Percentiles rank a stretch among this genome's conserved stretches.
Evolutionary conservation across 2,888 invertebrate genomes (phyloP).

Genomic region (Drymonia ruficornis): DNA sequence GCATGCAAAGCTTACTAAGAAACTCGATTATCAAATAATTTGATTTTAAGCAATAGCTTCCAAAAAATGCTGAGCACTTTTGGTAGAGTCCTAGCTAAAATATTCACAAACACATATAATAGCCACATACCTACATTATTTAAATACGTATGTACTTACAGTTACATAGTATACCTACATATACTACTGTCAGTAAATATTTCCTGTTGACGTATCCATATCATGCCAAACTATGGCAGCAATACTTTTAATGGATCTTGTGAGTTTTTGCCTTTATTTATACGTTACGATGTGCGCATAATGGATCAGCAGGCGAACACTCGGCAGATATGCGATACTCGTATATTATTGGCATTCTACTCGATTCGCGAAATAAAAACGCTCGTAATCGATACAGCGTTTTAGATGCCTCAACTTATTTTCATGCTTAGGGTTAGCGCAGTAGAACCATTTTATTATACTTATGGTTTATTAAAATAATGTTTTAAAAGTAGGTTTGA

Average conservation of each 20-base stretch:
- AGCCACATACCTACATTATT: too few relatives aligned
- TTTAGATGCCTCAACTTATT: neutral
- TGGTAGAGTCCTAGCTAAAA: too few relatives aligned
- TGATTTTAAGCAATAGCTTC: too few relatives aligned
- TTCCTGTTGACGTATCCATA: slow-evolving; percentile 53
- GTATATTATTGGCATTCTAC: slow-evolving; percentile 45
- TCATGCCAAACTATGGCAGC: slow-evolving; percentile 56
- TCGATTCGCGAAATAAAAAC: slow-evolving; percentile 30
- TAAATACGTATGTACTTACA: too few relatives aligned
- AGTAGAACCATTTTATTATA: neutral
- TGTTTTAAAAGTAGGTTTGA: too few relatives aligned
- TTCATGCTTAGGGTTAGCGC: neutral
- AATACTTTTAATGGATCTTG: slow-evolving; percentile 83
- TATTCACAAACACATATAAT: too few relatives aligned
- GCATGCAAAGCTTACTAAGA: too few relatives aligned
- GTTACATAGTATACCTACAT: too few relatives aligned
- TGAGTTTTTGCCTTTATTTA: slow-evolving; percentile 83
- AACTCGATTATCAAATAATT: too few relatives aligned
- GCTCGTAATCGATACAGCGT: slow-evolving; percentile 26
- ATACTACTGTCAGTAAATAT: too few relatives aligned
- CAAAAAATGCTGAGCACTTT: too few relatives aligned
- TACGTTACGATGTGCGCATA: slow-evolving; percentile 81
- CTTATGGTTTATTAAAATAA: neutral
- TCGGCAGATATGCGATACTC: slow-evolving; percentile 66
- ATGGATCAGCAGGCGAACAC: slow-evolving; percentile 77